Conservation (phyloP, 2,113 vertebrate species). For the Sebastes fasciatus region DNA sequence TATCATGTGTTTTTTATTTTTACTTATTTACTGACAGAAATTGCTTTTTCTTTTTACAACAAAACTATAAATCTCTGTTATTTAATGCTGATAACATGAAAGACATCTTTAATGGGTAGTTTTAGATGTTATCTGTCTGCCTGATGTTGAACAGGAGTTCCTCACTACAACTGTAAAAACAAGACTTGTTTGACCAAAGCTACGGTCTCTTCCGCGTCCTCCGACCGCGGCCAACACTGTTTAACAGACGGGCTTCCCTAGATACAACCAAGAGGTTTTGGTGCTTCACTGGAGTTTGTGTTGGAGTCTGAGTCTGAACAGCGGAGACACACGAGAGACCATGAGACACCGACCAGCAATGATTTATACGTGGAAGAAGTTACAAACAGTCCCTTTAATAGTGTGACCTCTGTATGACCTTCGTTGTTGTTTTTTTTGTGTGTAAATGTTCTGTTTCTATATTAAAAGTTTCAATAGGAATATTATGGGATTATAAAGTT, state of each 20-base stretch:
- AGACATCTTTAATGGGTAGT: background rate
- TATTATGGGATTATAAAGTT: background rate
- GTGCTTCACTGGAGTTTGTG: too few relatives aligned
- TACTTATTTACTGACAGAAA: background rate
- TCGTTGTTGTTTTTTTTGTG: background rate
- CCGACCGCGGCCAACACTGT: too few relatives aligned
- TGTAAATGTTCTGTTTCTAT: background rate
- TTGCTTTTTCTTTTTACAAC: background rate
- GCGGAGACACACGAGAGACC: too few relatives aligned
- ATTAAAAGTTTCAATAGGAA: background rate
- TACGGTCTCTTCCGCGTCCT: too few relatives aligned
- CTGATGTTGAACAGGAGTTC: background rate
- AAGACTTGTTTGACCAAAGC: background rate
- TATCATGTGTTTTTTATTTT: slow-evolving; percentile 13
- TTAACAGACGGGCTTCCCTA: too few relatives aligned
- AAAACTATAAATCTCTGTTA: background rate
- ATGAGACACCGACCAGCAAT: too few relatives aligned
- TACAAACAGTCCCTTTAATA: background rate
- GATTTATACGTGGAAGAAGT: too few relatives aligned
- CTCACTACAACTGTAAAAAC: background rate
- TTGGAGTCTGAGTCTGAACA: too few relatives aligned
- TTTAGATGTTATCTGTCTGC: background rate
- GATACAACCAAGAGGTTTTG: too few relatives aligned
- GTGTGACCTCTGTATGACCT: background rate
- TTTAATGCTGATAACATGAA: background rate